These are phyloP conservation scores for Rhingia campestris DNA, from an alignment of 2,888 invertebrate genomes.

Conservation along the genomic window DNA sequence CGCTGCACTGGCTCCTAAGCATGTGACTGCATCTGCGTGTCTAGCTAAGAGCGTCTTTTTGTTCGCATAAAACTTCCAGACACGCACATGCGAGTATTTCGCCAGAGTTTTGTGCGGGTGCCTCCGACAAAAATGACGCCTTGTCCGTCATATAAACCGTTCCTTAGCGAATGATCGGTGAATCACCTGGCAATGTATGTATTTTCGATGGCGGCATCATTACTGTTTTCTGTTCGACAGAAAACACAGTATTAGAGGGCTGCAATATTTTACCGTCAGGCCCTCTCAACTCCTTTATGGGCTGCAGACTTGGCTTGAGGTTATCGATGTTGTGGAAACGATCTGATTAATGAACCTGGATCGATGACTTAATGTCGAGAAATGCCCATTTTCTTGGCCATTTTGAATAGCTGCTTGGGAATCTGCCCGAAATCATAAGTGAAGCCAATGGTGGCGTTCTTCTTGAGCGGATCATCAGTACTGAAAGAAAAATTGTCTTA, in stretches of 20 bases:
- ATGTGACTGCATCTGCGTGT: conserved; percentile 98
- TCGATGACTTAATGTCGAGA: conserved; percentile 90
- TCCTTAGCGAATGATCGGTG: conserved; percentile 96
- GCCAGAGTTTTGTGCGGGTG: conserved; percentile 94
- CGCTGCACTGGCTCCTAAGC: conserved; percentile 95
- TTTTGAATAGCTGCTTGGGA: conserved; percentile 98
- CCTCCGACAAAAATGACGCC: conserved; percentile 94
- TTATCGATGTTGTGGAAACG: conserved; percentile 98
- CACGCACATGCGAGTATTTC: conserved; percentile 97
- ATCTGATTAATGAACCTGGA: conserved; percentile 85
- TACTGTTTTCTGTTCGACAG: conserved; percentile 98
- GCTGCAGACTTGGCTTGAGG: conserved; percentile 96
- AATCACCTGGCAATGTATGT: conserved; percentile 99
- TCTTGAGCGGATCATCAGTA: conserved; percentile 98
- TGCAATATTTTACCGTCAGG: conserved; percentile 98
- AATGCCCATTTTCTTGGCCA: conserved; percentile 93
- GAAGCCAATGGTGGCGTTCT: conserved; percentile 99
- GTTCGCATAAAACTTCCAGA: conserved; percentile 95
- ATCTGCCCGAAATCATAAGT: conserved; percentile 99
- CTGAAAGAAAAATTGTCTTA: conserved; percentile 82
- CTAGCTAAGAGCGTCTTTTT: conserved; percentile 93
- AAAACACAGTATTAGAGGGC: conserved; percentile 92
- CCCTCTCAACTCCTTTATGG: conserved; percentile 96
- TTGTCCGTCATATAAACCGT: conserved; percentile 96
- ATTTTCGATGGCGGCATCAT: conserved; percentile 94